Evolutionary conservation across 2,113 vertebrate species (phyloP).

Genomic region (Coptodon rendalli): DNA sequence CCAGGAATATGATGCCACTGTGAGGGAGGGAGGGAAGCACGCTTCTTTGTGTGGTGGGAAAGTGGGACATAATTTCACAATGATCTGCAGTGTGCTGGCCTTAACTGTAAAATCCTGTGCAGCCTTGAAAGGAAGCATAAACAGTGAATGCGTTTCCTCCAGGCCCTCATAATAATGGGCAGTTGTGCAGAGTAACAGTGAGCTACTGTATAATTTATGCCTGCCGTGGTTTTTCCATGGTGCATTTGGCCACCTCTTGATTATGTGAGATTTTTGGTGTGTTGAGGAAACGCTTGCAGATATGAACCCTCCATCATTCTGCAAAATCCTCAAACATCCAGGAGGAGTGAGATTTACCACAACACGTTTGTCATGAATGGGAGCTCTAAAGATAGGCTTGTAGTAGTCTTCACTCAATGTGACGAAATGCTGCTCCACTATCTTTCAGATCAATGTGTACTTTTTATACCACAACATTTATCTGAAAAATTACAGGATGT

Average conservation of each 20-base stretch:
- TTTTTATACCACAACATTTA: background rate
- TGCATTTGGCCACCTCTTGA: background rate
- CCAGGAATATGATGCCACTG: conserved; percentile 55
- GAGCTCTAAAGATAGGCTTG: background rate
- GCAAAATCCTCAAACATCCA: background rate
- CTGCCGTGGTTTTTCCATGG: background rate
- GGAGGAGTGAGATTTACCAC: background rate
- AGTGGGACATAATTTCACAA: background rate
- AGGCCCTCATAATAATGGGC: background rate
- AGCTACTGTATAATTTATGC: background rate
- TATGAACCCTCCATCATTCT: background rate
- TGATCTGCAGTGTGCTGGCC: background rate
- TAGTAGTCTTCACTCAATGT: too few relatives aligned
- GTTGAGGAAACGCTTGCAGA: background rate
- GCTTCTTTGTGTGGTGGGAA: background rate
- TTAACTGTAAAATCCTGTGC: background rate
- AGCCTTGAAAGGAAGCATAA: background rate
- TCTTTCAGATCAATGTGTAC: background rate
- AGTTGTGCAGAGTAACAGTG: background rate
- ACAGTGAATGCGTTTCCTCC: background rate
- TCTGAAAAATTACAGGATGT: background rate
- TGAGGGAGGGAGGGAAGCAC: background rate
- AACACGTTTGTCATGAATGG: background rate
- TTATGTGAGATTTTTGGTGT: background rate
- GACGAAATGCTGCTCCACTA: background rate